phyloP scores from a whole-genome alignment of 2,888 invertebrate genomes.

The Drosophila cracens region DNA sequence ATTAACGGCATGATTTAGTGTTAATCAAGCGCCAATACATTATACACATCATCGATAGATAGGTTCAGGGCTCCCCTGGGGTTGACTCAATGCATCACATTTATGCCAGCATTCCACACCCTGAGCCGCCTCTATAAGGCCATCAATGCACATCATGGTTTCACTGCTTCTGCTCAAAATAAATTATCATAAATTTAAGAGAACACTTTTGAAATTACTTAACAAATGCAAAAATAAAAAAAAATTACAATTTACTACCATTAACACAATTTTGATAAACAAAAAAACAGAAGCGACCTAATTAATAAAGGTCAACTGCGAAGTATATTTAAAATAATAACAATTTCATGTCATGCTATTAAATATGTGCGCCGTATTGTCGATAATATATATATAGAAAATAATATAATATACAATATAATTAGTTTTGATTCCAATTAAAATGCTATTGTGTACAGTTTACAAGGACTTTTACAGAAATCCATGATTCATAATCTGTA shows the following conservation, averaged over 20 bases:
- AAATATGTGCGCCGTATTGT: neutral
- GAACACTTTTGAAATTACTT: slow-evolving; percentile 8
- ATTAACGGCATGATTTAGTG: slow-evolving; percentile 74
- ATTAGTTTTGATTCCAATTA: slow-evolving; percentile 12
- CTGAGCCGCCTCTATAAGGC: slow-evolving; percentile 29
- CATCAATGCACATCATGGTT: slow-evolving; percentile 68
- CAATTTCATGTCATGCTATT: neutral
- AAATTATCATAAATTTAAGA: slow-evolving; percentile 64
- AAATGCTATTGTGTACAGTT: neutral
- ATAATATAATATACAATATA: neutral
- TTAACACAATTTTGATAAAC: slow-evolving; percentile 27
- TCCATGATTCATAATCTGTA: neutral
- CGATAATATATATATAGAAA: neutral
- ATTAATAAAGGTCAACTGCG: slow-evolving; percentile 2
- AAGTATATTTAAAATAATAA: slow-evolving; percentile 5
- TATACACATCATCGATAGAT: slow-evolving; percentile 13
- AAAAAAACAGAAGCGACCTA: neutral
- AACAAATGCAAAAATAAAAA: slow-evolving; percentile 43
- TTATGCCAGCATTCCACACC: neutral
- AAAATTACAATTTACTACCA: slow-evolving; percentile 27
- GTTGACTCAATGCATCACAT: slow-evolving; percentile 1
- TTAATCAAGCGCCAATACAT: slow-evolving; percentile 60
- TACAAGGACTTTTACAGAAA: neutral
- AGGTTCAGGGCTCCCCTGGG: slow-evolving; percentile 13
- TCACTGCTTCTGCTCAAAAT: slow-evolving; percentile 66